Percentiles rank a stretch among this genome's conserved stretches.
phyloP scores from a whole-genome alignment of 2,113 vertebrate genomes.

The Dicaeum eximium region DNA sequence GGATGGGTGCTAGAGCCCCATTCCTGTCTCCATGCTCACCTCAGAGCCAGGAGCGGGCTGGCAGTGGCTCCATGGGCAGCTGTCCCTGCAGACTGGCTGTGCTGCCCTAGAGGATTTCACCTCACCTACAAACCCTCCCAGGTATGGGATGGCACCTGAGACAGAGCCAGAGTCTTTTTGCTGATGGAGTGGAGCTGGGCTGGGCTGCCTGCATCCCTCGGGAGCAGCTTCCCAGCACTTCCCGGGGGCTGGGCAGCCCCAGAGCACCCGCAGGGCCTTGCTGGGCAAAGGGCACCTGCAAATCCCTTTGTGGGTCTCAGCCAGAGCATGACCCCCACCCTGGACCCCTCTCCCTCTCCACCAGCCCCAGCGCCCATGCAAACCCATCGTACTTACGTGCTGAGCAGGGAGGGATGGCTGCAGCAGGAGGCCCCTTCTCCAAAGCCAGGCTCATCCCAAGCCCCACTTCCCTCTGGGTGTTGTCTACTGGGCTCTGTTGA shows the following conservation, averaged over 20 bases:
- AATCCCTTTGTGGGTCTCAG: not conserved
- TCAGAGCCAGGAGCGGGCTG: not conserved
- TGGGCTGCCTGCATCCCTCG: not conserved
- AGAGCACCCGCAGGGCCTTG: not conserved
- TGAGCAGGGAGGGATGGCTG: not conserved
- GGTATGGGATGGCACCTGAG: not conserved
- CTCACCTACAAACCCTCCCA: accelerated
- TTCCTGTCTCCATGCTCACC: accelerated
- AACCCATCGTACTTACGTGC: slow-evolving; percentile 29
- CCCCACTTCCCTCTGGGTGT: slow-evolving; percentile 9
- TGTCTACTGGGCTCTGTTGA: slow-evolving; percentile 1
- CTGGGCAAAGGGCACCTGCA: not conserved
- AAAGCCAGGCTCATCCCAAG: not conserved
- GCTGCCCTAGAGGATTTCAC: no score
- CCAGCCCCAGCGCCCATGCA: not conserved
- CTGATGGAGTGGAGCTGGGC: not conserved
- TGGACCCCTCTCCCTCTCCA: not conserved
- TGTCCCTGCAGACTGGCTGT: not conserved
- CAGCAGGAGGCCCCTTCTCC: not conserved
- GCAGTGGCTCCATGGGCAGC: not conserved
- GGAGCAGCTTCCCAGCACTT: not conserved
- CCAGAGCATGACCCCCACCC: not conserved
- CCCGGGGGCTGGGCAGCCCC: accelerated
- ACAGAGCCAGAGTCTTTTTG: not conserved
- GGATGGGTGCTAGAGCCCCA: no score